Evolutionary conservation across 2,113 vertebrate genomes (phyloP).

Genomic region (Hoplias malabaricus): DNA sequence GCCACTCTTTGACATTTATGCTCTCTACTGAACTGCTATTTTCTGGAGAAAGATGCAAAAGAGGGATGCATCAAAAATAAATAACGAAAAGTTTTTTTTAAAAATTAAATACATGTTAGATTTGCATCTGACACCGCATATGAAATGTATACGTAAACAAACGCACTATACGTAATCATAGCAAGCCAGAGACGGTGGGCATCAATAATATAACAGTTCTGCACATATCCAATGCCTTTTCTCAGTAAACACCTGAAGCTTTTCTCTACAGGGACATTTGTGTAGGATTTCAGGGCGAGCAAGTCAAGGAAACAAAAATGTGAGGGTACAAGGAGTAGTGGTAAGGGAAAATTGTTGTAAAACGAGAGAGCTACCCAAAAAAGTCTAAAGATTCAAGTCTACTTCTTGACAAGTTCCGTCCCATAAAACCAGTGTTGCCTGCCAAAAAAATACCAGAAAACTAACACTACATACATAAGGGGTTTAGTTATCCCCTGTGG

Average conservation of each 20-base stretch:
- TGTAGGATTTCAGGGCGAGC: slow-evolving; percentile 68
- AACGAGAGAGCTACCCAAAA: background rate
- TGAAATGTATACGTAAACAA: background rate
- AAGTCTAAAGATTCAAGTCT: background rate
- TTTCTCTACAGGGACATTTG: background rate
- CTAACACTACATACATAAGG: background rate
- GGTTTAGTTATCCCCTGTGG: background rate
- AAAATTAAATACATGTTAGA: background rate
- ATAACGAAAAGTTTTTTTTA: background rate
- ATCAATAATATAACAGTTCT: slow-evolving; percentile 29
- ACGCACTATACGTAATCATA: background rate
- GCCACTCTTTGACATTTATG: slow-evolving; percentile 95
- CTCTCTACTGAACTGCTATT: slow-evolving; percentile 87
- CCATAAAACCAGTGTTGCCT: background rate
- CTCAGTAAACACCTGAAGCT: slow-evolving; percentile 2
- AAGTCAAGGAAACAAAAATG: background rate
- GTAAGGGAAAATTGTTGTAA: background rate
- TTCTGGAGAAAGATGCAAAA: slow-evolving; percentile 83
- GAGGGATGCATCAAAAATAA: background rate
- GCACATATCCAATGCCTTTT: slow-evolving; percentile 3
- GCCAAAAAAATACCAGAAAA: background rate
- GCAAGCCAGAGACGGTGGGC: background rate
- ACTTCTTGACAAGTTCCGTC: background rate
- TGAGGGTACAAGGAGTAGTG: background rate
- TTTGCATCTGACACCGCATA: background rate